Conservation (phyloP, 2,113 vertebrate genomes). For the Pogonocichla stellata region DNA sequence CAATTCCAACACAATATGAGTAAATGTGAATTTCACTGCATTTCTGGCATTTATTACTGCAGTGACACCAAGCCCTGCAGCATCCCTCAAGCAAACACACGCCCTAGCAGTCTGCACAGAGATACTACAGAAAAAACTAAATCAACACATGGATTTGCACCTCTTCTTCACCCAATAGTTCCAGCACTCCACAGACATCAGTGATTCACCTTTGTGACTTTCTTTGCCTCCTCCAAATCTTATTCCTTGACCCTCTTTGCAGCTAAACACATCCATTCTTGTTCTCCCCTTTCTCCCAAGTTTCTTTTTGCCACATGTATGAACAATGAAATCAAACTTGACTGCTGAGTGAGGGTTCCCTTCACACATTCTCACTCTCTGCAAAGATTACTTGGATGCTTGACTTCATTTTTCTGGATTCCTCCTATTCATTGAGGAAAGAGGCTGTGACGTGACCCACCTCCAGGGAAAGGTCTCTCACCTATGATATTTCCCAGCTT, state of each 20-base stretch:
- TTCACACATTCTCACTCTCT: background rate
- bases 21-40: background rate
- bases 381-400: background rate
- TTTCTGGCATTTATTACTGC: background rate
- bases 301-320: background rate
- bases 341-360: background rate
- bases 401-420: background rate
- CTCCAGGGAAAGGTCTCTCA: background rate
- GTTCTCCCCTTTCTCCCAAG: background rate
- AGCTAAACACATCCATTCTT: background rate
- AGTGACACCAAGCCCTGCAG: background rate
- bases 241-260: background rate
- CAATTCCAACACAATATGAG: background rate
- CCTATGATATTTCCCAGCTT: background rate
- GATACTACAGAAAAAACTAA: background rate
- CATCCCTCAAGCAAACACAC: background rate
- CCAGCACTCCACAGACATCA: background rate
- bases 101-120: background rate
- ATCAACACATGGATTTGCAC: background rate
- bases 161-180: background rate
- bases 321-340: background rate
- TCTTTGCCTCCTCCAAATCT: background rate
- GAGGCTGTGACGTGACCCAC: background rate
- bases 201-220: background rate
- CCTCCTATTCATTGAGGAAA: background rate